Conservation (phyloP, 1,140 invertebrate species). For the Stegodyphus mimosarum region DNA sequence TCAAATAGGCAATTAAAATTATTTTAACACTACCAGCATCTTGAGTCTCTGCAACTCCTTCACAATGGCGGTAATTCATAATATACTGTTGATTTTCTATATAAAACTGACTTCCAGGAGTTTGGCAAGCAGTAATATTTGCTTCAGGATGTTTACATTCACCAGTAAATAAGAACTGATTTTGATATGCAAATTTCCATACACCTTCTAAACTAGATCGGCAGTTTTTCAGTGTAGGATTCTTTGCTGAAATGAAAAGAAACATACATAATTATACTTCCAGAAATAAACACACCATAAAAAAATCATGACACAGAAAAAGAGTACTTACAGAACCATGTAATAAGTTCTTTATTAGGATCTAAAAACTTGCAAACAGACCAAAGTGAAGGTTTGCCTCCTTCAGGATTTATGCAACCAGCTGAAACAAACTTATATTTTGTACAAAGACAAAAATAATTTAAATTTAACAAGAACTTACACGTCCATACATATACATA, state of each 20-base stretch:
- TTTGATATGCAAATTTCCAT: conserved; percentile 93
- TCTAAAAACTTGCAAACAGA: conserved; percentile 81
- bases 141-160: conserved; percentile 89
- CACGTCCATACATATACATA: too few relatives aligned
- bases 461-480: background rate
- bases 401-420: conserved; percentile 78
- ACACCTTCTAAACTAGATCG: conserved; percentile 92
- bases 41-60: conserved; percentile 85
- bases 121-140: conserved; percentile 92
- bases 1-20: too few relatives aligned
- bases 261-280: background rate
- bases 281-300: background rate
- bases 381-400: conserved; percentile 77
- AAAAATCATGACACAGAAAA: background rate
- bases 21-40: conserved; percentile 76
- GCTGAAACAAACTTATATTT: conserved; percentile 68
- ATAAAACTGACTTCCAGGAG: conserved; percentile 92
- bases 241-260: conserved; percentile 75
- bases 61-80: conserved; percentile 91
- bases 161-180: conserved; percentile 88
- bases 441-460: conserved; percentile 51
- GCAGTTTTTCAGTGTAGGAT: conserved; percentile 91
- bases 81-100: conserved; percentile 98
- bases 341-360: conserved; percentile 82
- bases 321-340: conserved; percentile 75